A percentile compares a stretch with the other conserved stretches of the same genome.
Evolutionary conservation across 2,888 invertebrate genomes (phyloP).

Genomic region (Netelia melanura): DNA sequence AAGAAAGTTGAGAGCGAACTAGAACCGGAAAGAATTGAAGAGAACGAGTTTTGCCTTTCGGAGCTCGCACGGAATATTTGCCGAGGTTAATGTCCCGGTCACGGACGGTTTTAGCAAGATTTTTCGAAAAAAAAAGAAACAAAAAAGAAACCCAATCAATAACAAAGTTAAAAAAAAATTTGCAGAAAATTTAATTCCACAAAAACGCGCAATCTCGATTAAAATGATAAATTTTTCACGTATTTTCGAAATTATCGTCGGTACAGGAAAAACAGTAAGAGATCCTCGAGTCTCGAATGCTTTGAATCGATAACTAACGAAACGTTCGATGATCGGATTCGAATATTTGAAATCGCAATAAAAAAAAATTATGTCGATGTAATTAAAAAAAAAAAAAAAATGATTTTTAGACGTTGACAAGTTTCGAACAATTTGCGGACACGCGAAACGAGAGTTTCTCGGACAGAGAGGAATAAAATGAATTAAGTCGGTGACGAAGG

Average conservation of each 20-base stretch:
- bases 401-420: too few species aligned
- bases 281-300: not conserved
- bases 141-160: too few species aligned
- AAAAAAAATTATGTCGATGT: too few species aligned
- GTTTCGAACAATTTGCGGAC: too few species aligned
- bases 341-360: too few species aligned
- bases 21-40: constrained; percentile 39
- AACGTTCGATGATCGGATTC: not conserved
- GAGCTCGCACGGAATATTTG: not conserved
- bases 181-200: too few species aligned
- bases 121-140: not conserved
- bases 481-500: not conserved
- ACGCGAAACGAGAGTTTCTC: too few species aligned
- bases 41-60: constrained; percentile 24
- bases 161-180: too few species aligned
- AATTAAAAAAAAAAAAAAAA: too few species aligned
- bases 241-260: not conserved
- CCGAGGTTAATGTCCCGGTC: not conserved
- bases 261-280: not conserved
- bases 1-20: constrained; percentile 36
- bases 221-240: too few species aligned
- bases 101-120: not conserved
- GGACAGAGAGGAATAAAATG: not conserved
- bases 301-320: not conserved
- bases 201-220: too few species aligned